A percentile compares a stretch with the other conserved stretches of the same genome.
phyloP scores from a whole-genome alignment of 2,888 invertebrate genomes.

The Heliconius erato region DNA sequence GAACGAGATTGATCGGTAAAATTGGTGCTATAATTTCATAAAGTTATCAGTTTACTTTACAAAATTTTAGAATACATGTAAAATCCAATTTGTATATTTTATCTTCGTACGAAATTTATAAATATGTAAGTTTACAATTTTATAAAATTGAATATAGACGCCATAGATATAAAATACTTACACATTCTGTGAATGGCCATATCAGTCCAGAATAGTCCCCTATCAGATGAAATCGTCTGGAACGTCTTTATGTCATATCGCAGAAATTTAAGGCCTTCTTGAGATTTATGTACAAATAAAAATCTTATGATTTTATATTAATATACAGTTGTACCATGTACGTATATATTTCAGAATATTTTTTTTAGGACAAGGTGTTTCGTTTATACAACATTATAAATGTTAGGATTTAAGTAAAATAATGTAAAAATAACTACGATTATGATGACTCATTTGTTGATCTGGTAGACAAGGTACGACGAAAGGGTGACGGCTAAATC shows the following conservation, averaged over 20 bases:
- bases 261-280: conserved; percentile 19
- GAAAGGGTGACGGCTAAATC: too few relatives aligned
- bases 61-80: too few relatives aligned
- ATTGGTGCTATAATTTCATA: too few relatives aligned
- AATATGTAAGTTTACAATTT: neutral
- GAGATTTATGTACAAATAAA: conserved; percentile 25
- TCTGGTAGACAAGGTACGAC: too few relatives aligned
- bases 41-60: too few relatives aligned
- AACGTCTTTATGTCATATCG: conserved; percentile 28
- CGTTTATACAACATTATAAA: too few relatives aligned
- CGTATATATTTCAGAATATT: neutral
- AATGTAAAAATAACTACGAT: too few relatives aligned
- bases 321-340: neutral
- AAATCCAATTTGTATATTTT: too few relatives aligned
- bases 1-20: too few relatives aligned
- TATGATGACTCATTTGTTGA: too few relatives aligned
- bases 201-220: conserved; percentile 18
- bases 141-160: conserved; percentile 7
- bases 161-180: conserved; percentile 6
- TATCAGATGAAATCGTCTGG: conserved; percentile 30
- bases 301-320: conserved; percentile 14
- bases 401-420: too few relatives aligned
- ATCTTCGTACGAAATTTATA: neutral
- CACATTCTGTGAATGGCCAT: conserved; percentile 11
- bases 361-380: too few relatives aligned